These are phyloP conservation scores for Cyprinodon variegatus DNA, from an alignment of 2,113 vertebrate species.

Conservation along the genomic window DNA sequence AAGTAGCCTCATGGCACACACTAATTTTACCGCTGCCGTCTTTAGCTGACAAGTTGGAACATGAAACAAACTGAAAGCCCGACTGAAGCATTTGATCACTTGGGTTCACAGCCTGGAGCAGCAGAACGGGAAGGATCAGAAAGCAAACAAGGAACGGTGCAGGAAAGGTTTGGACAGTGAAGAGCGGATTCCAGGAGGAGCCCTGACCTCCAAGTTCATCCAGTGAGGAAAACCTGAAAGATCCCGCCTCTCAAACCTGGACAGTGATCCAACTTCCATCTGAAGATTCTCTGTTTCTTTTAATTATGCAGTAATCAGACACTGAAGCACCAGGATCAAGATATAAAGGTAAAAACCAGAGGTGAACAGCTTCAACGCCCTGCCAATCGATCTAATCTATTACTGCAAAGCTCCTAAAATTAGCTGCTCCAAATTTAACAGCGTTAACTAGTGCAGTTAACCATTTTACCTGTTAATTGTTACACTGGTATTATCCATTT, in stretches of 20 bases:
- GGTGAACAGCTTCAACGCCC: too few relatives aligned
- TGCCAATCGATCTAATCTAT: too few relatives aligned
- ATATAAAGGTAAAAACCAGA: not conserved
- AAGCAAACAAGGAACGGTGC: conserved; percentile 8
- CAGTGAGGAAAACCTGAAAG: not conserved
- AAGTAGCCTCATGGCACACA: conserved; percentile 38
- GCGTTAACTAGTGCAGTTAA: too few relatives aligned
- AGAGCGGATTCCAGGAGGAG: conserved; percentile 52
- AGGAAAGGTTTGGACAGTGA: conserved; percentile 33
- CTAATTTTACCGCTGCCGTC: conserved; percentile 51
- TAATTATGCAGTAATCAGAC: not conserved
- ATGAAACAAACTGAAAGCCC: conserved; percentile 24
- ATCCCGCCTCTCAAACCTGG: not conserved
- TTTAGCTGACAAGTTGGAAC: conserved; percentile 36
- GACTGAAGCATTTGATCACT: not conserved
- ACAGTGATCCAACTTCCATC: not conserved
- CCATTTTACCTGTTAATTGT: too few relatives aligned
- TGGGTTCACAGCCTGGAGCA: not conserved
- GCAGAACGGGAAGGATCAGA: not conserved
- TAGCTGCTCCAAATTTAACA: too few relatives aligned
- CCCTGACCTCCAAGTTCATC: conserved; percentile 36
- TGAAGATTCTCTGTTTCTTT: not conserved
- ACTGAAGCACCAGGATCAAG: not conserved
- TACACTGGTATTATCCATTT: too few relatives aligned
- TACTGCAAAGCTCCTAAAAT: too few relatives aligned